Percentiles rank a stretch among this genome's conserved stretches.
Evolutionary conservation across 2,113 vertebrate species (phyloP).

Genomic region (Chunga burmeisteri): DNA sequence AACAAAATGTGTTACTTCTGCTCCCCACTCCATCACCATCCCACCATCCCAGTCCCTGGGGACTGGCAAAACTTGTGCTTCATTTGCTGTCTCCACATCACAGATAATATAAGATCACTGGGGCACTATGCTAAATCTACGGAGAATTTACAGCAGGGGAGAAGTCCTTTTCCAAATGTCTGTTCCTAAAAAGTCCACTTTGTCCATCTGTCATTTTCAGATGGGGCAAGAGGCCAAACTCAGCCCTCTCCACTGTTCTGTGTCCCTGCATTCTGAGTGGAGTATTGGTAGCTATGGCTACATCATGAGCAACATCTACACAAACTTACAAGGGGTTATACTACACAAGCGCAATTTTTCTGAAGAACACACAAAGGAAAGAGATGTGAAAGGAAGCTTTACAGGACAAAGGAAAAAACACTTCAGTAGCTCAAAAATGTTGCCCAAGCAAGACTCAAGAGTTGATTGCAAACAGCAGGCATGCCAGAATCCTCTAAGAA

Average conservation of each 20-base stretch:
- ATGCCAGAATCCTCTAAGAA: background rate
- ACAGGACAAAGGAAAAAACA: background rate
- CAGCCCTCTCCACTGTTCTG: background rate
- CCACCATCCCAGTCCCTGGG: background rate
- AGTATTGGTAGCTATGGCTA: constrained; percentile 9
- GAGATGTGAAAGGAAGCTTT: background rate
- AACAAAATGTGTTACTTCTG: background rate
- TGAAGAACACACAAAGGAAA: background rate
- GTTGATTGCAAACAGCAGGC: background rate
- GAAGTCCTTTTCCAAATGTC: background rate
- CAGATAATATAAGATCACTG: background rate
- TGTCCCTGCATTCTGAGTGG: background rate
- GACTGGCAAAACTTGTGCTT: background rate
- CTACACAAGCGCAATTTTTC: background rate
- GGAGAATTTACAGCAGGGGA: background rate
- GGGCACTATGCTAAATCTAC: background rate
- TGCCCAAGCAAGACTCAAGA: background rate
- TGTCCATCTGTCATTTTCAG: background rate
- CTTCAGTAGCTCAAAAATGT: background rate
- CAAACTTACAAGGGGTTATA: background rate
- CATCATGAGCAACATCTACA: background rate
- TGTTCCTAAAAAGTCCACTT: background rate
- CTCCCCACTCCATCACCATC: background rate
- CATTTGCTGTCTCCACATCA: background rate
- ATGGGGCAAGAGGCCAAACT: background rate